A percentile compares a stretch with the other conserved stretches of the same genome.
Conservation (phyloP, 2,888 invertebrate species). For the Cephus pygmeus region DNA sequence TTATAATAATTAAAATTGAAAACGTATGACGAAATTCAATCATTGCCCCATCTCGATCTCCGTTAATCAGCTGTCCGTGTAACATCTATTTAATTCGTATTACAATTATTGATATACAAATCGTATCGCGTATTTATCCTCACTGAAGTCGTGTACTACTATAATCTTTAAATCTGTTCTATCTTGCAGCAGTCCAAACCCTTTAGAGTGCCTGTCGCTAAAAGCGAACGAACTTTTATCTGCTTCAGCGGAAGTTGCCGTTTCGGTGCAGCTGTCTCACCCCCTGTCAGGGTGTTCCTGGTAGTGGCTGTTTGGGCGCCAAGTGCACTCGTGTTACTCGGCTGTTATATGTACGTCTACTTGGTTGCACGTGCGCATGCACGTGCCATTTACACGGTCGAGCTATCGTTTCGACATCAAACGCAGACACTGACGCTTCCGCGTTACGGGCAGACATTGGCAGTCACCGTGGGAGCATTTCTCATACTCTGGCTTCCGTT, state of each 20-base stretch:
- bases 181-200: not conserved
- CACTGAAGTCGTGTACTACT: not conserved
- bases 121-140: not conserved
- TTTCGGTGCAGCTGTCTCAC: conserved; percentile 67
- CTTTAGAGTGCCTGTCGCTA: not conserved
- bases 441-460: conserved; percentile 73
- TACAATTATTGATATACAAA: not conserved
- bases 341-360: conserved; percentile 74
- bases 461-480: conserved; percentile 73
- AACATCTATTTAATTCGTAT: not conserved
- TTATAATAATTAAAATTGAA: not conserved
- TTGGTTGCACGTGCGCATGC: conserved; percentile 74
- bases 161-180: not conserved
- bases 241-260: conserved; percentile 67
- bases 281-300: conserved; percentile 70
- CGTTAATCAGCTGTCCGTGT: not conserved
- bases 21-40: too few species aligned
- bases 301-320: conserved; percentile 73
- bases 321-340: conserved; percentile 69
- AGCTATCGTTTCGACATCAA: conserved; percentile 68
- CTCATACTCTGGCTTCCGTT: conserved; percentile 73
- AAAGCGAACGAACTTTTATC: conserved; percentile 4
- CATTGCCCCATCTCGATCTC: not conserved
- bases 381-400: conserved; percentile 72
- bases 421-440: conserved; percentile 66